Conservation (phyloP, 2,888 invertebrate species). For the Dorcus hopei region DNA sequence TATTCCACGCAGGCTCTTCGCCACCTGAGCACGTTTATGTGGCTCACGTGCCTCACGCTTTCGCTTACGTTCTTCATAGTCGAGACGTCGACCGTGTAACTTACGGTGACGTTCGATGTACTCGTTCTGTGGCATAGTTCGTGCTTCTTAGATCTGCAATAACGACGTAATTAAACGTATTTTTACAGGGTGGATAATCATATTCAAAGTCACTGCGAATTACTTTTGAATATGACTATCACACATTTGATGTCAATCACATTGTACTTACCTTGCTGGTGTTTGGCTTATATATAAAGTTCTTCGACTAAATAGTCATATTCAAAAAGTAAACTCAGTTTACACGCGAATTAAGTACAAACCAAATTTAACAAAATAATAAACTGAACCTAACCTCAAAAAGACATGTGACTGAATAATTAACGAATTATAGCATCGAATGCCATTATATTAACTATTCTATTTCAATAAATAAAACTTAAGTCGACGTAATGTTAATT, state of each 20-base stretch:
- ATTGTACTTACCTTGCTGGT: conserved; percentile 37
- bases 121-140: conserved; percentile 97
- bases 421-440: no score
- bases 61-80: conserved; percentile 95
- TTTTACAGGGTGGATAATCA: conserved; percentile 32
- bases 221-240: conserved; percentile 48
- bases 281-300: background rate
- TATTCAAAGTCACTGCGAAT: conserved; percentile 36
- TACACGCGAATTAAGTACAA: no score
- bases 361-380: no score
- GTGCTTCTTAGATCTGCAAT: conserved; percentile 30
- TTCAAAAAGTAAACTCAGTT: conserved; percentile 13
- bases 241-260: conserved; percentile 19
- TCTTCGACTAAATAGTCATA: conserved; percentile 20
- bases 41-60: conserved; percentile 94
- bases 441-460: background rate
- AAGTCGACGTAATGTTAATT: background rate
- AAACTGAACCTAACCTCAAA: no score
- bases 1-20: conserved; percentile 87
- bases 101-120: conserved; percentile 98
- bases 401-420: no score
- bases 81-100: conserved; percentile 91
- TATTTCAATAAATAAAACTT: background rate
- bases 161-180: conserved; percentile 22
- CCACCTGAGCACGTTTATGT: conserved; percentile 86